Evolutionary conservation across 2,797 vertebrate species (phyloP).

Genomic region (Aselliscus stoliczkanus): DNA sequence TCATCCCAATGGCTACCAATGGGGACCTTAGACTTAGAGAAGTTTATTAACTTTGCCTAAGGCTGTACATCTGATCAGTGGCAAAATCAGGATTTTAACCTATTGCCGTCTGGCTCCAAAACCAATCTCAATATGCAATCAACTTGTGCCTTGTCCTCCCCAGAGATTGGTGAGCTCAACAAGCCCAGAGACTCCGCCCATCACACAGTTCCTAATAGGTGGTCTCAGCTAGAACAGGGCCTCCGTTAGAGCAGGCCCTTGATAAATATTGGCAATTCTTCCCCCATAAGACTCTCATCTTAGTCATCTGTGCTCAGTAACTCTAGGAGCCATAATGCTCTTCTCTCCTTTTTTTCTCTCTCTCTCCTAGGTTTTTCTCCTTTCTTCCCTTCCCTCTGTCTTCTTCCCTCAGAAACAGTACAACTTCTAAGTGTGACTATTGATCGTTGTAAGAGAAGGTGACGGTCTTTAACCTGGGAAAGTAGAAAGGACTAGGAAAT

Average conservation of each 20-base stretch:
- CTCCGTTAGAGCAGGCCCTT: not conserved
- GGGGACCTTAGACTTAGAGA: not conserved
- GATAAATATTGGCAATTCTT: not conserved
- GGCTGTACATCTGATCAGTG: too few species aligned
- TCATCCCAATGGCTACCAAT: not conserved
- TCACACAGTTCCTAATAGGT: not conserved
- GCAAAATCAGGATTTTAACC: not conserved
- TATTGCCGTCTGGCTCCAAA: not conserved
- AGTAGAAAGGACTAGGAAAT: not conserved
- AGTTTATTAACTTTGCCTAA: not conserved
- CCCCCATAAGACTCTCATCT: not conserved
- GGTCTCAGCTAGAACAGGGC: not conserved
- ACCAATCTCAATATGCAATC: not conserved
- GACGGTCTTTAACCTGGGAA: not conserved
- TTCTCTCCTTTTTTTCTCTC: not conserved
- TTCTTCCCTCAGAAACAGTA: not conserved
- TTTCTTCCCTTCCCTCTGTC: not conserved
- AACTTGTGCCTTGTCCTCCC: not conserved
- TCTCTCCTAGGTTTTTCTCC: not conserved
- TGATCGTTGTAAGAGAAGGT: not conserved
- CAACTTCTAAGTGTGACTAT: not conserved
- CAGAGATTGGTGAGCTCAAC: not conserved
- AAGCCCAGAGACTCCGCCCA: not conserved
- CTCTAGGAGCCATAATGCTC: not conserved
- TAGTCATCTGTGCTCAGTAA: not conserved